Base-by-base conservation (phyloP, 2,113 vertebrate species). In the Clarias gariepinus region DNA sequence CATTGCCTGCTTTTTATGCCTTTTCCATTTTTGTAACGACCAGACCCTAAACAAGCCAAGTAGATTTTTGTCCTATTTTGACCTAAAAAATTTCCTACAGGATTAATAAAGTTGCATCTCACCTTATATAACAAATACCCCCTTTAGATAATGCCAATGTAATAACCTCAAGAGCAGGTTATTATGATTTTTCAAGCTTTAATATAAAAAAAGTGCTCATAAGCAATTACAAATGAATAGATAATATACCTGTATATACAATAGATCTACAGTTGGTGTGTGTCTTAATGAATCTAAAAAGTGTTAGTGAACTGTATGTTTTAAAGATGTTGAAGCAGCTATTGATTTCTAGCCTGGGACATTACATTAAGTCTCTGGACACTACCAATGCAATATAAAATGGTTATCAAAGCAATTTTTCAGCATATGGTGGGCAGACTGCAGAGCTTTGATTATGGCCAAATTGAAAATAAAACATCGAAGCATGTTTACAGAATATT, bases 321-420 rank as follows among this genome's bases (percentile, higher is more conserved):
- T 41, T 73, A 69, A 61, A 76, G 30, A 76, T 30, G 23, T 58
- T 19, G 55, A 69, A 60, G 21, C 33, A 41, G 36, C 41, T 74
- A 74, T 60, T 47, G 30, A 57, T 73, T 47, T 76, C 69, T 61
- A 28, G 19, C 8, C 33, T 36, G 25, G 28, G 57, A 84, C 58
- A 18, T 61, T 36, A 74, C 25, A 52, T 33, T 47, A 33, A 76
- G 83, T 36, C 55, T 58, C 55, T 84, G 69, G 69, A 73, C 69
- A 41, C 19, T 73, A 19, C 36, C 11, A 18, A 41, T 47, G 3
- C 41, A 52, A 74, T 23, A 73, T 4, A 9, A 15, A 55, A 53
- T 25, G 21, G 21, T 41, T 76, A 52, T 25, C 25, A 76, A 52
- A 52, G 12, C 23, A 1, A 23, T 47, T 21, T 74, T 13, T 52